Percentiles rank a stretch among this genome's conserved stretches.
Evolutionary conservation across 2,113 vertebrate genomes (phyloP).

Genomic region (Vulpes lagopus): DNA sequence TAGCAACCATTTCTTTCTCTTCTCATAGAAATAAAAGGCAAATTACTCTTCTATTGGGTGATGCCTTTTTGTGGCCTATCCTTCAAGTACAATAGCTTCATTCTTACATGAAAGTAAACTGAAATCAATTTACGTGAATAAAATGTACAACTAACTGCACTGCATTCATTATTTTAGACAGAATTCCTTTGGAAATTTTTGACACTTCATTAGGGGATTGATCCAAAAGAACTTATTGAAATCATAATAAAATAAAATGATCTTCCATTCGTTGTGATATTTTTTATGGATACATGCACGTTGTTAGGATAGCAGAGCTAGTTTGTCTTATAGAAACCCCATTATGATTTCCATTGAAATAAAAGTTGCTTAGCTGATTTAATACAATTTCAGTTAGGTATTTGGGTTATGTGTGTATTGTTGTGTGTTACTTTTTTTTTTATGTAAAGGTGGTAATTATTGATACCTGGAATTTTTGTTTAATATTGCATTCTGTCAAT

Average conservation of each 20-base stretch:
- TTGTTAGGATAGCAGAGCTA: background rate
- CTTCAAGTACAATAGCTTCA: slow-evolving; percentile 51
- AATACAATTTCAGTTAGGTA: background rate
- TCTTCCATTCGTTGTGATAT: background rate
- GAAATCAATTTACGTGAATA: background rate
- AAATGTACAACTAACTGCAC: background rate
- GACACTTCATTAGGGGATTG: slow-evolving; percentile 51
- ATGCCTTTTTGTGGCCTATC: slow-evolving; percentile 55
- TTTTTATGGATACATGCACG: background rate
- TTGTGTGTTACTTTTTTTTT: background rate
- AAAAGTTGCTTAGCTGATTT: background rate
- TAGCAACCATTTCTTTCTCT: slow-evolving; percentile 68
- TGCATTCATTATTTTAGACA: background rate
- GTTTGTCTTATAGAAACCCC: background rate
- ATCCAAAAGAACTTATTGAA: slow-evolving; percentile 38
- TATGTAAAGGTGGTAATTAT: background rate
- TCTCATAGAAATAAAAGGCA: slow-evolving; percentile 60
- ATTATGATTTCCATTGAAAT: slow-evolving; percentile 42
- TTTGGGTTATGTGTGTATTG: background rate
- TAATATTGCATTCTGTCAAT: background rate
- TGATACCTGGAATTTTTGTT: background rate
- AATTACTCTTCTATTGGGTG: slow-evolving; percentile 7
- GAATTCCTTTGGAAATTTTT: slow-evolving; percentile 60
- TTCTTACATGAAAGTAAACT: slow-evolving; percentile 65
- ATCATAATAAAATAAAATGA: background rate